A percentile compares a stretch with the other conserved stretches of the same genome.
Conservation (phyloP, 1,140 invertebrate genomes). For the Zelostemma sp. region DNA sequence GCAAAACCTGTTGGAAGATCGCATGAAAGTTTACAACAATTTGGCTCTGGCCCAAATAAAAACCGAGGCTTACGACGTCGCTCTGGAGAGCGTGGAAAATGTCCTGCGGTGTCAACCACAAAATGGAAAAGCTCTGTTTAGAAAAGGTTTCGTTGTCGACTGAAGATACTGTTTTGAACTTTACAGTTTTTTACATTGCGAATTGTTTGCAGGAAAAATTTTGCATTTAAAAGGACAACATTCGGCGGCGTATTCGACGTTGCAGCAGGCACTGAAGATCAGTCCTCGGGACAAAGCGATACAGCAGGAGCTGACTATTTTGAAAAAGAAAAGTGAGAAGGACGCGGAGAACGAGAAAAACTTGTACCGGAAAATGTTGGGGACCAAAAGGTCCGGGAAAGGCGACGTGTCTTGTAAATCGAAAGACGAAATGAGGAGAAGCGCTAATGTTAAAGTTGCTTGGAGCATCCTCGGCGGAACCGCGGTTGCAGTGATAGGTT, state of each 20-base stretch:
- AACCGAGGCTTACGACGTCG: slow-evolving; percentile 84
- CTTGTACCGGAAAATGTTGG: slow-evolving; percentile 78
- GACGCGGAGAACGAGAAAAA: slow-evolving; percentile 73
- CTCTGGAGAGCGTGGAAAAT: slow-evolving; percentile 82
- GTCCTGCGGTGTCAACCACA: slow-evolving; percentile 86
- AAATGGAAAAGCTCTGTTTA: slow-evolving; percentile 91
- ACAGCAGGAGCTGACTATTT: slow-evolving; percentile 72
- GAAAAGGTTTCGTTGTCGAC: slow-evolving; percentile 77
- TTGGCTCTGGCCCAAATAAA: slow-evolving; percentile 91
- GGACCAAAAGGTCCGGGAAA: slow-evolving; percentile 50
- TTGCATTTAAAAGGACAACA: slow-evolving; percentile 74
- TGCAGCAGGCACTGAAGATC: slow-evolving; percentile 73
- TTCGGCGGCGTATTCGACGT: slow-evolving; percentile 72
- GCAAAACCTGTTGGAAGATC: slow-evolving; percentile 79
- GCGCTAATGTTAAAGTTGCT: slow-evolving; percentile 38
- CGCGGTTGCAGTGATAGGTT: slow-evolving; percentile 53
- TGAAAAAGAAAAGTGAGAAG: slow-evolving; percentile 72
- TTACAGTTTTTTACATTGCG: no score
- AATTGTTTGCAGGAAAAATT: slow-evolving; percentile 69
- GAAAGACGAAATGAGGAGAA: slow-evolving; percentile 35
- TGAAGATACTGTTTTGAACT: background rate
- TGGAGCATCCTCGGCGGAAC: slow-evolving; percentile 65
- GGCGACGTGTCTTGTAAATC: slow-evolving; percentile 11
- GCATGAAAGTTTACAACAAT: slow-evolving; percentile 89
- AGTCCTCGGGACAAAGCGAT: slow-evolving; percentile 74